Evolutionary conservation across 2,888 invertebrate species (phyloP), one percentile per base, ranked within the genome.

Genomic region (Xanthia icteritia): DNA sequence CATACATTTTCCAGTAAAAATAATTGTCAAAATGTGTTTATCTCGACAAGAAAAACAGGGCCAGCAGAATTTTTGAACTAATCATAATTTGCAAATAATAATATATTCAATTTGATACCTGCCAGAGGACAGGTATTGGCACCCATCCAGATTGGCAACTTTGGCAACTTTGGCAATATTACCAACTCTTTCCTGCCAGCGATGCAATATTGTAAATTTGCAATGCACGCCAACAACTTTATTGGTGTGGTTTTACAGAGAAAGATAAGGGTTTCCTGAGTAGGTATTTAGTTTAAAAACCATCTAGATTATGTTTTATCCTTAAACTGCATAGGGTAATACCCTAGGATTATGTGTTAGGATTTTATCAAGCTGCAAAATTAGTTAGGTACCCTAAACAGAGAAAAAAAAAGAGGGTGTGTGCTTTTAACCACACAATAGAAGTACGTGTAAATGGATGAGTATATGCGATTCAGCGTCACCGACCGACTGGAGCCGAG

Each of bases 181-280:
- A 73, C 31, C 20, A 31, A 74, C 51, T 31, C 15, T 36, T 63
- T 74, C 64, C 27, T 71, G 56, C 83, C 64, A 74, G 60, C 27
- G 13, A n/a, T 45, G 68, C 83, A 82, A 78, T 73, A 60, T 60
- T 74, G 27, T n/a, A 70, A 63, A 51, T 51, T 69, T 64, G 42
- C 58, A 51, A 39, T 68, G 51, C 42, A 58, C 6, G 58, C 36
- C n/a, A 54, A n/a, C 20, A 74, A 61, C 73, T 60, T 73, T 36
- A 65, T 54, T 31, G 36, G 5, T 20, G 1, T 8, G 54, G 27
- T 68, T 64, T 63, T n/a, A 48, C 45, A 2, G n/a, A n/a, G 23
- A 63, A 17, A 15, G 36, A 20, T 23, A 45, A 58, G 36, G 0
- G 17, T 13, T 42, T 42, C 42, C 42, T 27, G 36, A 23, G 9